Evolutionary conservation across 2,113 vertebrate genomes (phyloP).

Genomic region (Bubo bubo): DNA sequence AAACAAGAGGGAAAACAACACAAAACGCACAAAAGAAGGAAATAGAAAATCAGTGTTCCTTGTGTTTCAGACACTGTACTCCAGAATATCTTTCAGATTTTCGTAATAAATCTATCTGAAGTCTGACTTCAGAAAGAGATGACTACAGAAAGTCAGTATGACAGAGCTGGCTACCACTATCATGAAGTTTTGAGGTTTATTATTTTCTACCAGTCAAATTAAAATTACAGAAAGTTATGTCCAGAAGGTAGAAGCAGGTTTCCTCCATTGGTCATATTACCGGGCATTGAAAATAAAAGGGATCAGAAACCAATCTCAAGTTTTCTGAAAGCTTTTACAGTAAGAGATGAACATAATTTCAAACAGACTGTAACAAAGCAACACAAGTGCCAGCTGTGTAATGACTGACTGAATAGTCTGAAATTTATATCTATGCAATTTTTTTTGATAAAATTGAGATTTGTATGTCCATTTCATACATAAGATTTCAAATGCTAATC

Average conservation of each 20-base stretch:
- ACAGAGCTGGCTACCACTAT: not conserved
- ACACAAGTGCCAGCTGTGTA: not conserved
- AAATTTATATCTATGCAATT: not conserved
- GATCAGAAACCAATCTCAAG: not conserved
- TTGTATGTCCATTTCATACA: not conserved
- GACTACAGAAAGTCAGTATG: not conserved
- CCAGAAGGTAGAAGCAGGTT: not conserved
- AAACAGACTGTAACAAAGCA: not conserved
- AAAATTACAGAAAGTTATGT: not conserved
- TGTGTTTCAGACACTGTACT: not conserved
- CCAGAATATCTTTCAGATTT: not conserved
- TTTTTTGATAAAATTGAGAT: not conserved
- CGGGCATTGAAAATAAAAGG: not conserved
- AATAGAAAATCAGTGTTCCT: not conserved
- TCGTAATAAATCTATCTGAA: not conserved
- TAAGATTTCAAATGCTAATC: not conserved
- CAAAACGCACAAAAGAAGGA: not conserved
- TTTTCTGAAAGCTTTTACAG: not conserved
- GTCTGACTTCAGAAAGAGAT: not conserved
- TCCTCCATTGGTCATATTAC: not conserved
- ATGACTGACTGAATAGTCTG: not conserved
- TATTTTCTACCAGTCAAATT: not conserved
- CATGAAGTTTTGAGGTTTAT: not conserved
- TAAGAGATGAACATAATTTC: not conserved
- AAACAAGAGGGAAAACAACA: not conserved